Conservation (phyloP, 2,797 vertebrate species). For the Falco cherrug region DNA sequence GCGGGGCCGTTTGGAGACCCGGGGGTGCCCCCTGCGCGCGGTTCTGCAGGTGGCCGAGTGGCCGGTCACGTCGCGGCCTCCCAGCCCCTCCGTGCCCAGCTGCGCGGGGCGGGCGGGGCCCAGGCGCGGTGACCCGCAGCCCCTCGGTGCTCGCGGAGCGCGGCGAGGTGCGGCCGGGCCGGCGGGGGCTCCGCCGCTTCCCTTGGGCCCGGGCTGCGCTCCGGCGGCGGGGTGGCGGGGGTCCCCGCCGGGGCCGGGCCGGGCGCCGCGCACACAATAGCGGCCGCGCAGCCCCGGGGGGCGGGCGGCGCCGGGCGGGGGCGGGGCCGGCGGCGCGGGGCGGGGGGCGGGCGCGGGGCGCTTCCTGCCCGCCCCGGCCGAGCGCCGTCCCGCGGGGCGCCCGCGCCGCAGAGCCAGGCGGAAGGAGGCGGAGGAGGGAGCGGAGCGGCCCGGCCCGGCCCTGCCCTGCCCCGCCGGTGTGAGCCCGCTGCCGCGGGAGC, state of each 20-base stretch:
- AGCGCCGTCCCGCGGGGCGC: neutral
- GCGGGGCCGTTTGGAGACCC: neutral
- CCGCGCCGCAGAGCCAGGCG: neutral
- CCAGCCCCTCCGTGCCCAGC: too few species aligned
- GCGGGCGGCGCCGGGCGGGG: neutral
- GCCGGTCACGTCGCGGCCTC: neutral
- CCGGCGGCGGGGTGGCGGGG: too few species aligned
- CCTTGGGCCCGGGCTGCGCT: neutral
- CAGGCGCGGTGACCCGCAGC: too few species aligned
- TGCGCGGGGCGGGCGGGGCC: too few species aligned
- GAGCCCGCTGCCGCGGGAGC: neutral
- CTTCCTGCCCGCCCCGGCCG: slow-evolving; percentile 5
- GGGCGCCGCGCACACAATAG: neutral
- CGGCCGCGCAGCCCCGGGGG: neutral
- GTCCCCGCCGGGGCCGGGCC: too few species aligned
- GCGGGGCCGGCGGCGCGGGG: neutral
- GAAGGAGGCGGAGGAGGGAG: slow-evolving; percentile 2
- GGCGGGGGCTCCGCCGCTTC: too few species aligned
- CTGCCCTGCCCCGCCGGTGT: neutral
- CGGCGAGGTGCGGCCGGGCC: neutral
- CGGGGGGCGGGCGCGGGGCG: neutral
- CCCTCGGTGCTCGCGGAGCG: too few species aligned
- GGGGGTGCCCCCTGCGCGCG: too few species aligned
- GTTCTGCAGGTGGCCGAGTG: neutral
- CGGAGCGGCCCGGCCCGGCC: neutral